Base-by-base conservation (phyloP, 1,140 invertebrate species). In the Melipona quadrifasciata region DNA sequence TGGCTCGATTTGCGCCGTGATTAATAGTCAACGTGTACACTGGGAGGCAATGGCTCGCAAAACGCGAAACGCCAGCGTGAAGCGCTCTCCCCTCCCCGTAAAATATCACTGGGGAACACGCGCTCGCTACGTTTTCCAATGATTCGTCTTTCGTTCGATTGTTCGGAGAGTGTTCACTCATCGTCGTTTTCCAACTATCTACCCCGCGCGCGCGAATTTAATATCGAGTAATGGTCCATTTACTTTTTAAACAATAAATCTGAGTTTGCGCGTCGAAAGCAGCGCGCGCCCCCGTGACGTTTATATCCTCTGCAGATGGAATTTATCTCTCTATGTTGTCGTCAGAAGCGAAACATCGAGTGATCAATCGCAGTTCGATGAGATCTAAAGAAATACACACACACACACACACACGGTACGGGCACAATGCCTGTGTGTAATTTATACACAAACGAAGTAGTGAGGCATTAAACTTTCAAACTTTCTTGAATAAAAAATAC, bases 21-120 rank as follows among this genome's bases (percentile, higher is more conserved):
- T 86, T 86, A 82, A 86, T 86, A 86, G 84, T 81, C 39, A 31
- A 4, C 77, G 68, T 24, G 72, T 17, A 67, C 65, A 34, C 39
- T 34, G 31, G 17, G 17, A 67, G 39, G 53, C 72, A 55, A 27
- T 27, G 64, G 55, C 47, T 71, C 80, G 73, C 80, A 57, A 76
- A 72, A 80, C 77, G 68, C 34, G 76, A 80, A 80, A 64, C 39
- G 39, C 55, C 67, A 73, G 11, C 57, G 55, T 27, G 82, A 73
- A 83, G 79, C 67, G 12, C 16, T 14, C 77, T 80, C 53, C 21
- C 74, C 12, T 31, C 53, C 68, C 39, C 53, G 55, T 83, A 78
- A 83, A 83, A 77, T 83, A 70, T 78, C 82, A 79, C 75, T 83
- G 1, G 64, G 57, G 72, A 72, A 47, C 31, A 31, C 39, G 39